Conservation (phyloP, 2,797 vertebrate species). For the Varecia variegata region DNA sequence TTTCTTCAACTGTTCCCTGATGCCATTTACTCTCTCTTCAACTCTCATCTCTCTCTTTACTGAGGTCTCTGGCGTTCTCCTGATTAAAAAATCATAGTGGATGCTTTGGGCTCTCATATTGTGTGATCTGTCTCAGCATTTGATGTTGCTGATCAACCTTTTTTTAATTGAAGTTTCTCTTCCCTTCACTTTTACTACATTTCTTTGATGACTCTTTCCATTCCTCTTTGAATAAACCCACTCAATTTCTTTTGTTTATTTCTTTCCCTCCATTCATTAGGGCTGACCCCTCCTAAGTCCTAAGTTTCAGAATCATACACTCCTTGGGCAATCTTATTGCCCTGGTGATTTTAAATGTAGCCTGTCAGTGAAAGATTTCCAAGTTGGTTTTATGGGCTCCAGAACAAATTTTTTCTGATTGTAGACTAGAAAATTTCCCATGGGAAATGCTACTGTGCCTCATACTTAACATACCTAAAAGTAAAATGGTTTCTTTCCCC, state of each 20-base stretch:
- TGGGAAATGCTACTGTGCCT: neutral
- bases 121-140: neutral
- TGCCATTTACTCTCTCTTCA: neutral
- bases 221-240: neutral
- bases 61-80: neutral
- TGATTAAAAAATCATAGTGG: neutral
- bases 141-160: rapidly evolving
- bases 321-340: neutral
- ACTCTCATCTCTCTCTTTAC: neutral
- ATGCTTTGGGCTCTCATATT: neutral
- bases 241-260: neutral
- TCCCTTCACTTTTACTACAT: neutral
- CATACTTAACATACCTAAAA: neutral
- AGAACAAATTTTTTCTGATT: neutral
- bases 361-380: neutral
- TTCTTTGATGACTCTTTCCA: neutral
- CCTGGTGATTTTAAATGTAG: neutral
- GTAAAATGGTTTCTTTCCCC: neutral
- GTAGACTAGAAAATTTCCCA: neutral
- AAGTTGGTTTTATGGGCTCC: neutral
- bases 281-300: neutral
- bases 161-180: neutral
- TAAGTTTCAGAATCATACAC: neutral
- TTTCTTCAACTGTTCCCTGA: neutral
- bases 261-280: neutral